phyloP scores from a whole-genome alignment of 2,888 invertebrate genomes.

The Macrosiphum euphorbiae region DNA sequence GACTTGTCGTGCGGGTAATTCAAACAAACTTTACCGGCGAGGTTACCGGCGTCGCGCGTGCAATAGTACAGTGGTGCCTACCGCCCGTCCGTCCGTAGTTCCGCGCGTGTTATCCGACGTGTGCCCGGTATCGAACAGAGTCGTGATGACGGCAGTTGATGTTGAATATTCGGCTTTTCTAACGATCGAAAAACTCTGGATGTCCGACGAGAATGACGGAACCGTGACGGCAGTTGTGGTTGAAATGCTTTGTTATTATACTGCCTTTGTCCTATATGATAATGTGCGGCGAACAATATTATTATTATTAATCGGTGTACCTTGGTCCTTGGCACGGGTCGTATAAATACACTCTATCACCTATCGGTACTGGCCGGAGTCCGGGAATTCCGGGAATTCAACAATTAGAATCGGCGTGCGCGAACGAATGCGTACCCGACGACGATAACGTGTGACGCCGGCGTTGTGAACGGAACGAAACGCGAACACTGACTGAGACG shows the following conservation, averaged over 20 bases:
- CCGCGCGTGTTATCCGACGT: neutral
- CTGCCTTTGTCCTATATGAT: neutral
- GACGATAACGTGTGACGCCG: neutral
- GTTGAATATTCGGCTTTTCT: neutral
- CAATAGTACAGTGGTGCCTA: neutral
- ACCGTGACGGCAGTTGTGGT: neutral
- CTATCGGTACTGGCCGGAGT: neutral
- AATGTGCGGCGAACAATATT: neutral
- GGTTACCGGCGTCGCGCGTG: neutral
- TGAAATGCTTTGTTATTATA: neutral
- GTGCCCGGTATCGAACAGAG: neutral
- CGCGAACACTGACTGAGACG: neutral
- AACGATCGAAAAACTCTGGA: neutral
- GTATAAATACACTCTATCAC: neutral
- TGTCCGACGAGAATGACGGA: neutral
- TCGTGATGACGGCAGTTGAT: neutral
- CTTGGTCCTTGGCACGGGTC: neutral
- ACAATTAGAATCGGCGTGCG: neutral
- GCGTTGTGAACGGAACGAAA: neutral
- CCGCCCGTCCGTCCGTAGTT: neutral
- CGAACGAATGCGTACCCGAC: neutral
- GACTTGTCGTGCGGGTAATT: neutral
- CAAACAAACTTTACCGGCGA: slow-evolving; percentile 10
- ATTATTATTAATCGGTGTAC: neutral
- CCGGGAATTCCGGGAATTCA: neutral